A percentile compares a stretch with the other conserved stretches of the same genome.
These are phyloP conservation scores for Halichoerus grypus DNA, from an alignment of 2,113 vertebrate genomes.

Conservation along the genomic window DNA sequence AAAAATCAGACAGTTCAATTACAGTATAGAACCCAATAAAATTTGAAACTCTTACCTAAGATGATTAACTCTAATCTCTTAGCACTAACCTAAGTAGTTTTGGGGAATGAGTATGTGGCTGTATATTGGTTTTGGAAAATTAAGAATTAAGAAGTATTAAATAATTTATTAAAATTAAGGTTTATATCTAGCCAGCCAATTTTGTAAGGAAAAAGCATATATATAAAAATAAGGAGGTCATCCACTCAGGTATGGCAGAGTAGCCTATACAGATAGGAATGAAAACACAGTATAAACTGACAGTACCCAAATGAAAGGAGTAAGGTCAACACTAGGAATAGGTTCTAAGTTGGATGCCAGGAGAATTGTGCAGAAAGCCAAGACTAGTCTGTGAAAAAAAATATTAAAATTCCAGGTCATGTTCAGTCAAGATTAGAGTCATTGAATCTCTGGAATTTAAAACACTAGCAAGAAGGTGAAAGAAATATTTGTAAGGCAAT, in stretches of 20 bases:
- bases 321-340: background rate
- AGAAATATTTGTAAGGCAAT: background rate
- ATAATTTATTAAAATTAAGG: conserved; percentile 31
- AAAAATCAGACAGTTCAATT: conserved; percentile 65
- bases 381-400: background rate
- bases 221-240: background rate
- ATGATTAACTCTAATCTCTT: background rate
- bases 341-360: background rate
- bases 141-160: conserved; percentile 26
- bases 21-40: conserved; percentile 48
- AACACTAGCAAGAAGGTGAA: background rate
- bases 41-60: conserved; percentile 17
- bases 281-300: background rate
- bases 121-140: background rate
- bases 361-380: background rate
- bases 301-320: background rate
- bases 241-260: background rate
- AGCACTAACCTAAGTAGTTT: conserved; percentile 10
- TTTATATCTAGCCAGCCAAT: background rate
- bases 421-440: background rate
- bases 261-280: background rate
- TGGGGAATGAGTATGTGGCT: background rate
- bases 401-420: background rate
- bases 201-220: background rate
- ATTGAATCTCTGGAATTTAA: background rate